Evolutionary conservation across 2,113 vertebrate genomes (phyloP).

Genomic region (Marmota monax): DNA sequence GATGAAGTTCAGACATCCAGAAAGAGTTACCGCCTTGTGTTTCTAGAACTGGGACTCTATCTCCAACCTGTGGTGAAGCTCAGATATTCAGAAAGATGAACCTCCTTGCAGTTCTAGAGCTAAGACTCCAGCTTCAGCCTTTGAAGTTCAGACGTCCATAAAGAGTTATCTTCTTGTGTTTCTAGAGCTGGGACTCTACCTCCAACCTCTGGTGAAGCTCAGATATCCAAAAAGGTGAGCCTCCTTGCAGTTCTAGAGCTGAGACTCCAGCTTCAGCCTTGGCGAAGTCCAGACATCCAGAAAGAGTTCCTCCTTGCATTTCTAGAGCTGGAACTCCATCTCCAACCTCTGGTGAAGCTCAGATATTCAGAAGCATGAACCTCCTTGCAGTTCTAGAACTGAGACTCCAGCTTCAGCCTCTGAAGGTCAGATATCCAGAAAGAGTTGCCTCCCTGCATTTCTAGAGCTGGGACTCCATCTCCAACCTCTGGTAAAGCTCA

Average conservation of each 20-base stretch:
- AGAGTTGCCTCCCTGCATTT: neutral
- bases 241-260: too few species aligned
- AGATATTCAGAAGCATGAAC: neutral
- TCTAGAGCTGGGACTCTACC: neutral
- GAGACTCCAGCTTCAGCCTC: neutral
- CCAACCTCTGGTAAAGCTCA: neutral
- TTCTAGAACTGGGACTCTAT: neutral
- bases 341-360: neutral
- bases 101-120: too few species aligned
- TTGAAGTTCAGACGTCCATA: neutral
- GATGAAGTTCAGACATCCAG: neutral
- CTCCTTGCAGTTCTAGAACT: neutral
- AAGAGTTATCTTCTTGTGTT: accelerated
- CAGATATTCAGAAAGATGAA: neutral
- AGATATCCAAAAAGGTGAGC: neutral
- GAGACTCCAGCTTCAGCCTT: too few species aligned
- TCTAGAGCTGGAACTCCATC: neutral
- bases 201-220: neutral
- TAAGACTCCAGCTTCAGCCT: neutral
- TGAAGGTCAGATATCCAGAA: too few species aligned
- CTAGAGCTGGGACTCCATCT: neutral
- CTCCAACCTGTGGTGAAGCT: neutral
- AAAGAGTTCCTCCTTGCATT: neutral
- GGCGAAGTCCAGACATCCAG: too few species aligned
- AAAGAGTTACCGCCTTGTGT: neutral